Conservation (phyloP, 2,113 vertebrate species). For the Sturnira hondurensis region DNA sequence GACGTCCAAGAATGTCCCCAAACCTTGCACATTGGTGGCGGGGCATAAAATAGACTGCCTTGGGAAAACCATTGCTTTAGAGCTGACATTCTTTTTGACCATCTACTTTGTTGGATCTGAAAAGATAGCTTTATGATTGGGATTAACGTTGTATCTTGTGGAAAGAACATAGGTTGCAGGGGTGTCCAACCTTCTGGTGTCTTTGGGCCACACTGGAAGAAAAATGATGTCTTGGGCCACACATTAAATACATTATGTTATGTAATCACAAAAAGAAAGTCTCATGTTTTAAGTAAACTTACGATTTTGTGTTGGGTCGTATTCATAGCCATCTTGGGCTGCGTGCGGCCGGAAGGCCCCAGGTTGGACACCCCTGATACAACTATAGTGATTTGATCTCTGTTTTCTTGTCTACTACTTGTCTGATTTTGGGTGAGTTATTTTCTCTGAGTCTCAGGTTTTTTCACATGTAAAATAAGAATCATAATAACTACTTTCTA, state of each 20-base stretch:
- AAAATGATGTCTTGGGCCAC: no score
- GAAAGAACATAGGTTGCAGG: background rate
- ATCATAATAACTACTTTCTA: background rate
- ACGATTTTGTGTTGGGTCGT: no score
- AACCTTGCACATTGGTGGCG: background rate
- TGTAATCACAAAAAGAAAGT: no score
- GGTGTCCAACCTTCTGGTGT: no score
- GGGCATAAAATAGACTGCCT: background rate
- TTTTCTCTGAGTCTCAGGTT: background rate
- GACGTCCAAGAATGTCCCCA: background rate
- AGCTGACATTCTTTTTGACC: background rate
- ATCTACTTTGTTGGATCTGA: background rate
- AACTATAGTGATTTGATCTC: background rate
- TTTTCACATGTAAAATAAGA: background rate
- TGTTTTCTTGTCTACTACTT: background rate
- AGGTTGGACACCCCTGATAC: background rate
- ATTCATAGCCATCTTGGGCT: no score
- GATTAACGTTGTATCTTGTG: background rate
- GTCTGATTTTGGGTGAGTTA: background rate
- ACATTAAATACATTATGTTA: no score
- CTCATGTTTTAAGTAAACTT: no score
- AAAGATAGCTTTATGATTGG: background rate
- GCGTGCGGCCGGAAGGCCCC: no score
- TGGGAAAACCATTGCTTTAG: background rate
- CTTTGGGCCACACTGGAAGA: no score